Conservation (phyloP, 1,140 invertebrate species). For the Drosophila baimaii region DNA sequence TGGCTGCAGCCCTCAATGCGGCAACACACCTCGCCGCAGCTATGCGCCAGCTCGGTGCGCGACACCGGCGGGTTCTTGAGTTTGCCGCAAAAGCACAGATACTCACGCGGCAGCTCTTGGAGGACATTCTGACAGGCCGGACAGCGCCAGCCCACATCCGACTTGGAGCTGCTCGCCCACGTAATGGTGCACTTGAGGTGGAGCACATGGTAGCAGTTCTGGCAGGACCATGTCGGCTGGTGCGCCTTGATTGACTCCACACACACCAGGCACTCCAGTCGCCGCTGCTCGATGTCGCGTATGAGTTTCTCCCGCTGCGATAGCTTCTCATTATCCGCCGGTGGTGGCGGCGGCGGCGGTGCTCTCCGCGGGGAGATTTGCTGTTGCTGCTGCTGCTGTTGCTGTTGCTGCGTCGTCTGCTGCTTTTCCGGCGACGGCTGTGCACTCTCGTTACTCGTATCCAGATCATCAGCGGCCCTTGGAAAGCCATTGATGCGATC, state of each 20-base stretch:
- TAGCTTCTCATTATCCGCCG: conserved; percentile 73
- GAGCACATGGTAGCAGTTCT: conserved; percentile 95
- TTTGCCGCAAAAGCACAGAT: conserved; percentile 94
- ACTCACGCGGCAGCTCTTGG: conserved; percentile 88
- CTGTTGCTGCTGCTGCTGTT: conserved; percentile 67
- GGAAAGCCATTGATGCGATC: conserved; percentile 79
- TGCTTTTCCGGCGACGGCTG: conserved; percentile 78
- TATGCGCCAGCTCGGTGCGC: conserved; percentile 91
- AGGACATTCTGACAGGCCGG: conserved; percentile 94
- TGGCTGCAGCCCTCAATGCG: conserved; percentile 90
- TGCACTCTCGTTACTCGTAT: conserved; percentile 78
- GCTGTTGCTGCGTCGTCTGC: conserved; percentile 54
- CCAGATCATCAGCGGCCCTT: conserved; percentile 66
- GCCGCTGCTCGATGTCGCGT: conserved; percentile 90
- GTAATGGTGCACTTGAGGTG: conserved; percentile 95
- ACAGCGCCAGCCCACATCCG: conserved; percentile 94
- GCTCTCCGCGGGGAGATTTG: conserved; percentile 57
- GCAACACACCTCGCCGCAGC: conserved; percentile 94
- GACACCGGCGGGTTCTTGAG: conserved; percentile 89
- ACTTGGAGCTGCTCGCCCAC: conserved; percentile 94
- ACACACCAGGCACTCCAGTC: conserved; percentile 96
- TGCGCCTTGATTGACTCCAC: conserved; percentile 92
- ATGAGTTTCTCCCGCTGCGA: conserved; percentile 91
- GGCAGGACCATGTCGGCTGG: conserved; percentile 95
- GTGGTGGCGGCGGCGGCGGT: conserved; percentile 12